Evolutionary conservation across 2,113 vertebrate species (phyloP), one percentile per base, ranked within the genome.

Genomic region (Silurus meridionalis): DNA sequence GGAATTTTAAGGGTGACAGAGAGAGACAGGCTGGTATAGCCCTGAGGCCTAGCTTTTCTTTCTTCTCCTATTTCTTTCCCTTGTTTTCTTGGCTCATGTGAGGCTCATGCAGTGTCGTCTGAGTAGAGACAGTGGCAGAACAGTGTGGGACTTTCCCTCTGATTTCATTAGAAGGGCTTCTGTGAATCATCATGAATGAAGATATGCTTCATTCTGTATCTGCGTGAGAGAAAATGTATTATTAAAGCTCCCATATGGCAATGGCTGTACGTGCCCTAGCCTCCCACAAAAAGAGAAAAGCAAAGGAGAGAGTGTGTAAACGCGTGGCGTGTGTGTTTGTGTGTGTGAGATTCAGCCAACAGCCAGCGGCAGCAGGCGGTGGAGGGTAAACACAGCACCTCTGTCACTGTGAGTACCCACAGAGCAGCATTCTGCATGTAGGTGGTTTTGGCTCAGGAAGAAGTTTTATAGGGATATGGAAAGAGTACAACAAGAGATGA

Each of bases 81-180:
- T 85, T 63, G 28, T 61, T 78, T 77, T 78, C 81, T 85, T 87
- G 75, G 79, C 83, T 84, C 78, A 80, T 87, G 57, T 67, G 28
- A 64, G 86, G 64, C 84, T 80, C 83, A 75, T 53, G 11, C 85
- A 72, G 69, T 46, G 46, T 21, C 7, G 63, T 90, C 72, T 84
- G 80, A 86, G 82, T 55, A 86, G 72, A 71, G 75, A 81, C 19
- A 72, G 85, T 83, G 37, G 83, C 57, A 83, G 37, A 87, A 83
- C 79, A 82, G 88, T 88, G 89, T 91, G 90, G 80, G 90, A 89
- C 90, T 87, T 92, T 89, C 82, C 91, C 90, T 94, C 92, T 93
- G 92, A 94, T 93, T 78, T 89, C 89, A 94, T 93, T 93, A 92
- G 92, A 90, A 93, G 90, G 89, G 89, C 90, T 85, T 90, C 87